phyloP scores from a whole-genome alignment of 30 jellyfish, hydroid and myxozoan species.

The Chrysaora quinquecirrha region DNA sequence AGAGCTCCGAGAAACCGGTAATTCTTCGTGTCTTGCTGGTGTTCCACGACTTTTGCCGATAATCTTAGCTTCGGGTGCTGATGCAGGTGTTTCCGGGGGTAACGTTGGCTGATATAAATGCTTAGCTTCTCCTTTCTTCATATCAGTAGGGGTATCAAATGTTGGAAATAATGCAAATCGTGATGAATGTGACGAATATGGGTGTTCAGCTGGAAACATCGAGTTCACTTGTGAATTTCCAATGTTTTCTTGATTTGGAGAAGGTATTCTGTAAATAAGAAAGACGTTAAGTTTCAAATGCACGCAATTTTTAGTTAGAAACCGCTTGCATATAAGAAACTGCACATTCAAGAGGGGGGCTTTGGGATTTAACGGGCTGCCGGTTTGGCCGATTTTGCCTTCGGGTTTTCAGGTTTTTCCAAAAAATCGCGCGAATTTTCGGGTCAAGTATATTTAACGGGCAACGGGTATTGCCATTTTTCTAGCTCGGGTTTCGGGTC shows the following conservation, averaged over 20 bases:
- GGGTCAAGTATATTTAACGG: no score
- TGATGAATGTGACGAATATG: constrained; percentile 79
- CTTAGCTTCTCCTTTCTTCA: constrained; percentile 53
- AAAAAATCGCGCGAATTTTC: no score
- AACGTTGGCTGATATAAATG: constrained; percentile 72
- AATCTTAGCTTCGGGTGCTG: constrained; percentile 65
- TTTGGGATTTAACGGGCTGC: no score
- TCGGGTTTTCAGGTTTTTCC: no score
- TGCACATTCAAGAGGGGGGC: no score
- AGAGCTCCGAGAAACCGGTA: constrained; percentile 54
- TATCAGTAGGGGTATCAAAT: constrained; percentile 64
- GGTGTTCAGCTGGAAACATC: constrained; percentile 81
- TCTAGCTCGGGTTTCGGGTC: no score
- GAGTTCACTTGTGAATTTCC: constrained; percentile 11
- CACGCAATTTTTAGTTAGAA: no score
- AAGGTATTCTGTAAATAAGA: constrained; percentile 54
- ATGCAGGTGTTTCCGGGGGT: constrained; percentile 76
- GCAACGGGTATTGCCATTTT: no score
- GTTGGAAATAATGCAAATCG: constrained; percentile 64
- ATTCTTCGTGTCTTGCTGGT: constrained; percentile 79
- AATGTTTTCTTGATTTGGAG: constrained; percentile 66
- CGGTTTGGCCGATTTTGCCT: no score
- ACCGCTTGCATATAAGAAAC: no score
- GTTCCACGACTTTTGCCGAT: constrained; percentile 76
- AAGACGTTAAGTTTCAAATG: no score